Base-by-base conservation (phyloP, 2,113 vertebrate genomes). In the Aythya baeri region DNA sequence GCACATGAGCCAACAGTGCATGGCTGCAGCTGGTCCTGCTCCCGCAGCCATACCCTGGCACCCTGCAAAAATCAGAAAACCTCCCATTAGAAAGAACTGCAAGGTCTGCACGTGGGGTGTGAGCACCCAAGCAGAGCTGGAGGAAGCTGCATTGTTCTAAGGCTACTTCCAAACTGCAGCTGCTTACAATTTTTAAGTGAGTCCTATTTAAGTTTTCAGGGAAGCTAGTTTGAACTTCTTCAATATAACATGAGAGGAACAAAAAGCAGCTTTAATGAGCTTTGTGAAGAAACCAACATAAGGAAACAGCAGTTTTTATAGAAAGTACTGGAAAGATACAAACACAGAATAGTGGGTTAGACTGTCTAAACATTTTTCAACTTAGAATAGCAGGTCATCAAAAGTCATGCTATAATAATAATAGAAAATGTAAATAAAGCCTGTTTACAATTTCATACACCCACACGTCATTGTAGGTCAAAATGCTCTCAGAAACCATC, bases 21-120 rank as follows among this genome's bases (percentile, higher is more conserved):
- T 76, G 99, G 98, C 74, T 98, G 97, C 97, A 99, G 98, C 93
- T 98, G 98, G 61, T 98, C 98, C 94, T 98, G 98, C 94, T 98
- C 98, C 87, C 96, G 91, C 89, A 99, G 97, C 99, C 99, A 99
- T 54, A 99, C 98, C 66, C 91, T 98, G 95, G 98, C 97, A 83
- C 98, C 98, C 99, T 99, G 98, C 59, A 98, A 98, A 67, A 91
- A 82, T 0, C 63, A 94, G 10, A 78, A 89, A 23, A 82, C 6
- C n/a, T 79, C 63, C 34, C 12, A 2, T 95, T 87, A 97, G 89
- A 89, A 92, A 88, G 84, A 91, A 26, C 44, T 36, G 52, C 0
- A 2, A 74, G 61, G 63, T 50, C 52, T 17, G 21, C 36, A 81
- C 41, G 18, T 0, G 2, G n/a, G 13, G 17, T 61, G 36, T 57